phyloP scores from a whole-genome alignment of 37 sponge, comb jelly and placozoan species.

The Hormiphora californensis region DNA sequence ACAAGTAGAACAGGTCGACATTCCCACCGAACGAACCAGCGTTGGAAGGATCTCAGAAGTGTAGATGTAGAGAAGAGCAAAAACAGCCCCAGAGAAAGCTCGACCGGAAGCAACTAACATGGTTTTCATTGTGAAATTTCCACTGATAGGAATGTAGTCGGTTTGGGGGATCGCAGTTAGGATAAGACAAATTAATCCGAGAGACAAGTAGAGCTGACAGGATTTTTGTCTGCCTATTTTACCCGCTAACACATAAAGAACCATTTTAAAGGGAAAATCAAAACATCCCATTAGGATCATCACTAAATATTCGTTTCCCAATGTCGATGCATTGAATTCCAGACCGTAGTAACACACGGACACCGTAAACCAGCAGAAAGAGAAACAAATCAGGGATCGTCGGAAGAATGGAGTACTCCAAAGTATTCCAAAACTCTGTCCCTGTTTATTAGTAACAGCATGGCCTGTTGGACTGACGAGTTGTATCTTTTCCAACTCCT shows the following conservation, averaged over 20 bases:
- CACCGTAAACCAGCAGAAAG: conserved; percentile 32
- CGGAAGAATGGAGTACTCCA: neutral
- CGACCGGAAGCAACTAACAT: conserved; percentile 7
- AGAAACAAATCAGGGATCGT: neutral
- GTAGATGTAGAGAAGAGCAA: conserved; percentile 27
- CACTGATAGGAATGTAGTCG: neutral
- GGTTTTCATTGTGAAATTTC: neutral
- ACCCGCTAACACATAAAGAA: neutral
- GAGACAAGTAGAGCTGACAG: neutral
- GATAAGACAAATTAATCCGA: neutral
- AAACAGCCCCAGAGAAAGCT: conserved; percentile 18
- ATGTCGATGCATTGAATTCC: conserved; percentile 22
- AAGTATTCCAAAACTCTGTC: neutral
- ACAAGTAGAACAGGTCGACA: neutral
- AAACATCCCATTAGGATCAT: conserved; percentile 46
- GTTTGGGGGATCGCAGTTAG: neutral
- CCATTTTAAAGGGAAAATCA: conserved; percentile 19
- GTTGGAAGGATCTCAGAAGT: conserved; percentile 31
- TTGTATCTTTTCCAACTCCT: neutral
- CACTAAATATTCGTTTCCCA: conserved; percentile 30
- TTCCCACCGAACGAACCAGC: conserved; percentile 17
- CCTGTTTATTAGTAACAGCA: neutral
- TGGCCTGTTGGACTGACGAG: conserved; percentile 1
- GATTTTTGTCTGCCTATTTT: neutral
- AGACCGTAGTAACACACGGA: conserved; percentile 41